Percentiles rank a stretch among this genome's conserved stretches.
These are phyloP conservation scores for Cephus nigrinus DNA, from an alignment of 2,888 invertebrate species.

Conservation along the genomic window DNA sequence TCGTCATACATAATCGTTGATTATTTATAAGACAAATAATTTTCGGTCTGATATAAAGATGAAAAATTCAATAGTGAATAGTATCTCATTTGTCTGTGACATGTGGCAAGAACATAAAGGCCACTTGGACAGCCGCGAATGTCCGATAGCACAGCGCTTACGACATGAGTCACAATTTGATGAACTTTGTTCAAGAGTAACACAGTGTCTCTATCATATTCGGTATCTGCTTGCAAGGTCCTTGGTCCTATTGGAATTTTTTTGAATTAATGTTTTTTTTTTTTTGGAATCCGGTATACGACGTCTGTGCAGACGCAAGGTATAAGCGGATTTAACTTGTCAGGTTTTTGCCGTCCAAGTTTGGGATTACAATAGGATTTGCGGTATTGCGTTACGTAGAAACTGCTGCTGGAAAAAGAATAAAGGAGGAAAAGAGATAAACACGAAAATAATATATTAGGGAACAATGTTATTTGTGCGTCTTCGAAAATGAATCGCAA, in stretches of 20 bases:
- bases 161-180: background rate
- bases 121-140: background rate
- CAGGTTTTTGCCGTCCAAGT: background rate
- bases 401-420: background rate
- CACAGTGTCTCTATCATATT: slow-evolving; percentile 1
- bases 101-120: background rate
- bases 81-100: background rate
- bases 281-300: background rate
- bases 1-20: background rate
- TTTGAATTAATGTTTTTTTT: background rate
- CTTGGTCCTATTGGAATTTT: background rate
- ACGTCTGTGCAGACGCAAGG: background rate
- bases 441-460: too few species aligned
- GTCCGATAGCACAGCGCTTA: background rate
- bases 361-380: background rate
- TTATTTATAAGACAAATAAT: background rate
- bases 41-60: background rate
- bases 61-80: background rate
- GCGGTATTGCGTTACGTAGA: too few species aligned
- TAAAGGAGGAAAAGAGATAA: background rate
- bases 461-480: too few species aligned
- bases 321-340: background rate
- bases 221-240: background rate
- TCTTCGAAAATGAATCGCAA: background rate
- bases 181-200: background rate